Percentiles rank a stretch among this genome's conserved stretches.
Evolutionary conservation across 2,888 invertebrate genomes (phyloP).

Genomic region (Gonocerus acuteangulatus): DNA sequence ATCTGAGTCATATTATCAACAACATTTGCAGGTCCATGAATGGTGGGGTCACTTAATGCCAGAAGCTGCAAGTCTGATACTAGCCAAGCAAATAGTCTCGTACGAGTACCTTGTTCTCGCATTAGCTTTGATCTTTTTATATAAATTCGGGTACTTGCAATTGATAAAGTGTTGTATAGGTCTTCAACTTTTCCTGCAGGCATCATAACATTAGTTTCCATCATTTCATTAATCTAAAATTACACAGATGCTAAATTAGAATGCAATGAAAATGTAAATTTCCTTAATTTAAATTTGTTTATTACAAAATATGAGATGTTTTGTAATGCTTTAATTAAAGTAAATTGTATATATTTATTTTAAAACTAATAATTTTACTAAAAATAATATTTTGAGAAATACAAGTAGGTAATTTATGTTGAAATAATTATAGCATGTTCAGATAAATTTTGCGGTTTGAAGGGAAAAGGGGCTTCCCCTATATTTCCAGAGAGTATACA

Average conservation of each 20-base stretch:
- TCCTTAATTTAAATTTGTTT: not conserved
- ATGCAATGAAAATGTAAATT: not conserved
- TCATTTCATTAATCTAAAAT: constrained; percentile 59
- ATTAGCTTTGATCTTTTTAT: constrained; percentile 77
- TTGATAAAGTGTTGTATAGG: constrained; percentile 74
- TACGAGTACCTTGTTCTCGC: constrained; percentile 57
- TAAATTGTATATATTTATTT: too few relatives aligned
- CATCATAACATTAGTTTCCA: constrained; percentile 71
- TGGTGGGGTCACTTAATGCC: constrained; percentile 76
- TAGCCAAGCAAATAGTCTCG: constrained; percentile 78
- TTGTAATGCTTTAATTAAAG: not conserved
- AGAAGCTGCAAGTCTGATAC: constrained; percentile 65
- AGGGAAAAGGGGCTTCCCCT: too few relatives aligned
- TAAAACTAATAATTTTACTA: too few relatives aligned
- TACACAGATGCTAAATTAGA: not conserved
- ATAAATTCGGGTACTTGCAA: constrained; percentile 92
- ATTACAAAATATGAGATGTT: not conserved
- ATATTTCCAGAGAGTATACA: too few relatives aligned
- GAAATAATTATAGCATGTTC: too few relatives aligned
- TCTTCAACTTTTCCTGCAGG: constrained; percentile 84
- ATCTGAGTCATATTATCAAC: constrained; percentile 66
- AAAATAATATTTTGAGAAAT: too few relatives aligned
- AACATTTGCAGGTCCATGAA: constrained; percentile 74
- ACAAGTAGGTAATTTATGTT: too few relatives aligned
- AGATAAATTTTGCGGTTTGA: too few relatives aligned